Evolutionary conservation across 1,140 invertebrate genomes (phyloP), one percentile per base, ranked within the genome.

Genomic region (Drosophila azteca): DNA sequence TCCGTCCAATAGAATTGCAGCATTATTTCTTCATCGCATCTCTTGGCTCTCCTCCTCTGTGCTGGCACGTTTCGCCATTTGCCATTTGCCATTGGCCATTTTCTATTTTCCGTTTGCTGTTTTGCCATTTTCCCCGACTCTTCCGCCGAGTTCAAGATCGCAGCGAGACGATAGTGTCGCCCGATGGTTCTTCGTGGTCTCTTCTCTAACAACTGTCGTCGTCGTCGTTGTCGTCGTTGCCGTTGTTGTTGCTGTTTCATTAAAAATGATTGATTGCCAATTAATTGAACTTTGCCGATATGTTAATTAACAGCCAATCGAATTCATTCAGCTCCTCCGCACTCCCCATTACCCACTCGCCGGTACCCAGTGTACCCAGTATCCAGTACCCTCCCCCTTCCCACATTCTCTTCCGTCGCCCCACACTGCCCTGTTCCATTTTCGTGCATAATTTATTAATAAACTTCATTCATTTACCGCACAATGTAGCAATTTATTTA

Each of bases 251-350:
- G 73, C 77, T 76, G 76, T 88, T 88, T 87, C 83, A 88, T 87
- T 87, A 87, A 83, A 87, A 88, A 88, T 87, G 83, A 87, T 87
- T 88, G 83, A 87, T 87, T 79, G 83, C 63, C 83, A 87, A 87
- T 88, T 88, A 87, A 87, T 87, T 88, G 79, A 87, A 87, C 70
- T 77, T 74, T 87, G 81, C 73, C 80, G 72, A 84, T 84, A 84
- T 84, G 80, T 84, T 84, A 84, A 84, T 84, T 78, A 72, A 67
- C 55, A 60, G 58, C 48, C 77, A 82, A 82, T 82, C 60, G 67
- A 66, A 79, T 67, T 58, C 49, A 66, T 63, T 66, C 66, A 39
- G 49, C 39, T 29, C 44, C 17, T 8, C 20, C 31, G 9, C 35
- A 5, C 11, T 13, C 3, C 9, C 0, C 6, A 31, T 7, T 31